Base-by-base conservation (phyloP, 2,113 vertebrate genomes). In the Pangasianodon gigas region DNA sequence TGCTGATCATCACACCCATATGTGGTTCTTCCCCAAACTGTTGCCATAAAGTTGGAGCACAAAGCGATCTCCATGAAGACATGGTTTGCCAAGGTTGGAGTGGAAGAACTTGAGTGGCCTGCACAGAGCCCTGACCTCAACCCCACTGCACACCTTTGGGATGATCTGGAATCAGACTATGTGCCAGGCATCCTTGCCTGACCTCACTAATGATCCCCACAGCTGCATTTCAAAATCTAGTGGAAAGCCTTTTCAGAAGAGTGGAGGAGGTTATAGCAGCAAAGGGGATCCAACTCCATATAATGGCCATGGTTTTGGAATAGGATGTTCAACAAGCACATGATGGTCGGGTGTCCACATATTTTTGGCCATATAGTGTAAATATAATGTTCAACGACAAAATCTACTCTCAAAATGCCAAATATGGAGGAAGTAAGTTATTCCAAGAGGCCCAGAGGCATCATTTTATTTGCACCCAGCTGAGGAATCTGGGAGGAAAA, bases 401-500 rank as follows among this genome's bases (percentile, higher is more conserved):
- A 81, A 54, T 29, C 29, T 77, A 1, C 44, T 52, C 14, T n/a
- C 26, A 7, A 41, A 52, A 81, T 8, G 1, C 0, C 48, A 52
- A n/a, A 46, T 44, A n/a, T 56, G 60, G 18, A 18, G 60, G 29
- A 74, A 37, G 9, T 86, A 32, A 71, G 54, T 29, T 44, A 74
- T 71, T 26, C 75, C 21, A 60, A 79, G 29, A 67, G n/a, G 44
- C 46, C 74, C 56, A 48, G 56, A 62, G 54, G 86, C 86, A 80
- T 58, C 18, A 11, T 52, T 88, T 88, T 83, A 26, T 83, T 54
- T n/a, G 46, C 60, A 3, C 13, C 13, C 21, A 81, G 48, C 56
- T 37, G 32, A 77, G 77, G n/a, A 82, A 44, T 83, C 79, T 71
- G 19, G 48, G 13, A 48, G 24, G 32, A 67, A 51, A 32, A 26